Evolutionary conservation across 2,797 vertebrate genomes (phyloP), one percentile per base, ranked within the genome.

Genomic region (Remorina albescens): DNA sequence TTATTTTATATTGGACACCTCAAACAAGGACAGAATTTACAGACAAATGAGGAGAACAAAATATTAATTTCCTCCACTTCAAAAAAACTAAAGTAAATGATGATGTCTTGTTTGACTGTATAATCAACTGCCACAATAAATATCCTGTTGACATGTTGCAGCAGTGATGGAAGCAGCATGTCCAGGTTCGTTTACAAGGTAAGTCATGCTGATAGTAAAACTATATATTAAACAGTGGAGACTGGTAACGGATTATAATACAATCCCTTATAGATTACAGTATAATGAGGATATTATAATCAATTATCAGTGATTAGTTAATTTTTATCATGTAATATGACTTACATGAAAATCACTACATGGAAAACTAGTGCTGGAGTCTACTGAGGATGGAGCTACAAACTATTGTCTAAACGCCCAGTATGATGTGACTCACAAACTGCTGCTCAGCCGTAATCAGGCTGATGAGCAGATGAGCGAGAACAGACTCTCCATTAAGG

Each of bases 211-310:
- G 34, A 30, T 32, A 67, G 67, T 61, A 0, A 50, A 26, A 61
- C 28, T 64, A 58, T 11, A 28, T 5, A 6, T 23, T 56, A 18
- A 57, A 67, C 25, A 47, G 30, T 44, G n/a, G 8, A 73, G 28
- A 32, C 28, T 32, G 51, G 30, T 78, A 70, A 84, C 75, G 66
- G 68, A 85, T 80, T 66, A 62, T 28, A 18, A 50, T 8, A 41
- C 39, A 78, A 84, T 82, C 78, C 55, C 76, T 84, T 69, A 26
- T 55, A n/a, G 39, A 21, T 8, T 28, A n/a, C 5, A 39, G 23
- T 6, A 15, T 47, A 23, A 58, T 23, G 50, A 30, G 16, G 18
- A 18, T 19, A 53, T 11, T 15, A 59, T 55, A 47, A 64, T 74
- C 57, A 26, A 54, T 64, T 53, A 12, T 28, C 21, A 41, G 53